phyloP scores from a whole-genome alignment of 2,888 invertebrate species.

The Antheraea assamensis region DNA sequence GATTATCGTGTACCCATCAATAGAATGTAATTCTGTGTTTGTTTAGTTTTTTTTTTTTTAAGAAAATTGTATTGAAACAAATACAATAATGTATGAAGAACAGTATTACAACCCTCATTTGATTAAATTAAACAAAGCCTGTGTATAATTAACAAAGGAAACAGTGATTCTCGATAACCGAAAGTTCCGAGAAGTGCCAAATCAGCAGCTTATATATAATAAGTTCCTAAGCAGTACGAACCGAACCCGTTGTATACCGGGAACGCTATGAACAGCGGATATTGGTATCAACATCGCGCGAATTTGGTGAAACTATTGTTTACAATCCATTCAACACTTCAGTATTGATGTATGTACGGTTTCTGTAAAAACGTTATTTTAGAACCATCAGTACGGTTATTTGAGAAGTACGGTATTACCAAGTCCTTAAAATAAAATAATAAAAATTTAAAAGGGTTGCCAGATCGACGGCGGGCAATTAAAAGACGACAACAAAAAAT shows the following conservation, averaged over 20 bases:
- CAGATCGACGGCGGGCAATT: not conserved
- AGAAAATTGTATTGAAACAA: not conserved
- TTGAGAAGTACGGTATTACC: not conserved
- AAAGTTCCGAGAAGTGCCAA: not conserved
- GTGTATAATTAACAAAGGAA: not conserved
- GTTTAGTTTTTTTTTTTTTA: too few relatives aligned
- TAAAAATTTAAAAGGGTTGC: not conserved
- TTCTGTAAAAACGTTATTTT: slow-evolving; percentile 12
- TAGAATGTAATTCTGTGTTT: too few relatives aligned
- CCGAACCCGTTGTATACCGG: not conserved
- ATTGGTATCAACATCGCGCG: slow-evolving; percentile 7
- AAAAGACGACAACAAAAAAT: not conserved
- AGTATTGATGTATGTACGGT: slow-evolving; percentile 11
- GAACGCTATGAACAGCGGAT: not conserved
- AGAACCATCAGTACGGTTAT: not conserved
- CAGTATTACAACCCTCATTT: not conserved
- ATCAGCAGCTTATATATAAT: not conserved
- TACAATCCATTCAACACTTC: slow-evolving; percentile 9
- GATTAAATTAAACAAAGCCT: not conserved
- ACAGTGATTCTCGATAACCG: not conserved
- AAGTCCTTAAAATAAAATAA: not conserved
- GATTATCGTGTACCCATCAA: too few relatives aligned
- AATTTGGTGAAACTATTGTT: slow-evolving; percentile 3
- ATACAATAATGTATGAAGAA: not conserved
- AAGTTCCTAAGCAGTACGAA: not conserved